phyloP scores from a whole-genome alignment of 1,140 invertebrate species.

The Acromyrmex heyeri region DNA sequence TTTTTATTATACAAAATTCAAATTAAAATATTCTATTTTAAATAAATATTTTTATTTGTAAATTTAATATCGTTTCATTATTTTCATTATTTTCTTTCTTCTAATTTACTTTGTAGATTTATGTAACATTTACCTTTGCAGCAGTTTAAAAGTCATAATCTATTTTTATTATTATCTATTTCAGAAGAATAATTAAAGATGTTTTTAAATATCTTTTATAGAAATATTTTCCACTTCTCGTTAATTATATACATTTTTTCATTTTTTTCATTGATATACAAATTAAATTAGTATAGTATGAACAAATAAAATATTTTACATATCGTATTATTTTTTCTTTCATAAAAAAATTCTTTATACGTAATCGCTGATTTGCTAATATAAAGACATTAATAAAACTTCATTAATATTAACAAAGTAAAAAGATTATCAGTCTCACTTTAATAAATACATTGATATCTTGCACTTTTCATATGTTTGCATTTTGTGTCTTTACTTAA shows the following conservation, averaged over 20 bases:
- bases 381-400: not conserved
- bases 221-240: not conserved
- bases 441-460: not conserved
- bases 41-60: not conserved
- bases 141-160: not conserved
- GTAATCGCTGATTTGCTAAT: not conserved
- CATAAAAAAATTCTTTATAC: too few species aligned
- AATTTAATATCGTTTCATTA: not conserved
- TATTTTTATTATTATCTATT: not conserved
- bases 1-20: not conserved
- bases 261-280: not conserved
- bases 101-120: not conserved
- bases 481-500: not conserved
- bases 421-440: not conserved
- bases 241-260: constrained; percentile 5
- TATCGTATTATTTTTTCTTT: too few species aligned
- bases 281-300: not conserved
- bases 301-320: not conserved
- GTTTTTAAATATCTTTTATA: not conserved
- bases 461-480: not conserved
- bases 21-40: not conserved
- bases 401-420: not conserved
- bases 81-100: not conserved
- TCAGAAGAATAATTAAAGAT: not conserved
- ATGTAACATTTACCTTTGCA: not conserved